phyloP scores from a whole-genome alignment of 2,888 invertebrate species.

The Microctonus brassicae region DNA sequence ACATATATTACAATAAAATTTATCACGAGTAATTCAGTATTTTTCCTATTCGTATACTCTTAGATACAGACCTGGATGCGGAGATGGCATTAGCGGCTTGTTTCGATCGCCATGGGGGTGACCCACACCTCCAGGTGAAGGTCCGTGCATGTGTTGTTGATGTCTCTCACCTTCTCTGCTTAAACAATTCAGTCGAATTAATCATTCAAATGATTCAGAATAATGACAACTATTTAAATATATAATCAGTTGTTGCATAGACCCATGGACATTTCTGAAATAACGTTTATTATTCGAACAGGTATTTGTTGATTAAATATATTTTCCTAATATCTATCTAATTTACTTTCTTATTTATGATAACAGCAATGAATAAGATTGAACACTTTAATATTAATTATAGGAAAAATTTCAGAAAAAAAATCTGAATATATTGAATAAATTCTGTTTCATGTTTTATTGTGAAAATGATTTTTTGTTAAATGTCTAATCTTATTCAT shows the following conservation, averaged over 20 bases:
- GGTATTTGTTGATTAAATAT: not conserved
- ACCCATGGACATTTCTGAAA: constrained; percentile 57
- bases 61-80: constrained; percentile 69
- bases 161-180: constrained; percentile 68
- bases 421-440: not conserved
- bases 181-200: constrained; percentile 66
- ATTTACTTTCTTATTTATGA: not conserved
- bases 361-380: not conserved
- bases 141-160: constrained; percentile 63
- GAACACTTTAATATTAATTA: not conserved
- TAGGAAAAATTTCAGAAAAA: not conserved
- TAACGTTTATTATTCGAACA: constrained; percentile 20
- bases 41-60: constrained; percentile 64
- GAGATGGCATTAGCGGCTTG: constrained; percentile 68
- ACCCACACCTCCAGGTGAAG: constrained; percentile 59
- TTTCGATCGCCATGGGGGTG: constrained; percentile 65
- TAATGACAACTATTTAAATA: constrained; percentile 5
- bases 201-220: constrained; percentile 53
- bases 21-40: constrained; percentile 55
- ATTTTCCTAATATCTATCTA: not conserved
- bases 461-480: no score
- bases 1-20: constrained; percentile 12
- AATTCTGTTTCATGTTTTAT: not conserved
- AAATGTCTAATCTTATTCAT: not conserved
- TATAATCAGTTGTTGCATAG: constrained; percentile 39